These are phyloP conservation scores for Watsonalla cultraria DNA, from an alignment of 2,888 invertebrate genomes.

Conservation along the genomic window DNA sequence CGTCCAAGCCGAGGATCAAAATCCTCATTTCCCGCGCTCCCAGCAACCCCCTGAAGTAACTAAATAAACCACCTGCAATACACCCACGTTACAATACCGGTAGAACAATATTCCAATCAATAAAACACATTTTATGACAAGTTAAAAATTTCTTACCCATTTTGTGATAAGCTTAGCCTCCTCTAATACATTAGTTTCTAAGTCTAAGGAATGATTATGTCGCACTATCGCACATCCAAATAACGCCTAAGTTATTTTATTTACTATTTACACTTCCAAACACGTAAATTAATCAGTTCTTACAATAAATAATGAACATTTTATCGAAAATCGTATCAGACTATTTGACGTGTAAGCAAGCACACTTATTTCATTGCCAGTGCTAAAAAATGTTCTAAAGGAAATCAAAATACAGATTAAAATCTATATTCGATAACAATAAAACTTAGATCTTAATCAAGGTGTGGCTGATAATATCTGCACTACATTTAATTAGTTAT, in stretches of 20 bases:
- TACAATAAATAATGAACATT: constrained; percentile 46
- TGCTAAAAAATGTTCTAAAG: constrained; percentile 7
- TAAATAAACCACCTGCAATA: constrained; percentile 93
- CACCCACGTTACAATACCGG: constrained; percentile 10
- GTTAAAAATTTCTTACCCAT: constrained; percentile 58
- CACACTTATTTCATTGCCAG: constrained; percentile 35
- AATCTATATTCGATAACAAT: not conserved
- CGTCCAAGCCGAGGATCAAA: constrained; percentile 97
- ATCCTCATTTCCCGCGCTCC: constrained; percentile 99
- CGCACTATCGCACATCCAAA: constrained; percentile 32
- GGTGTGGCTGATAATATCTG: not conserved
- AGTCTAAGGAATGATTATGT: constrained; percentile 46
- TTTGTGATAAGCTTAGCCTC: constrained; percentile 59
- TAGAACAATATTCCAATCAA: constrained; percentile 12
- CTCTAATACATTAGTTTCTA: constrained; percentile 59
- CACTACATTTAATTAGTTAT: not conserved
- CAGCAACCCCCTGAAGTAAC: constrained; percentile 96
- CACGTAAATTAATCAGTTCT: constrained; percentile 27
- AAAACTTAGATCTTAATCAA: not conserved
- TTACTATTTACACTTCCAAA: constrained; percentile 27
- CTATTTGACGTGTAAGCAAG: constrained; percentile 63
- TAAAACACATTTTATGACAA: constrained; percentile 29
- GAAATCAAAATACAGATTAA: not conserved
- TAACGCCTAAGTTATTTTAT: constrained; percentile 20
- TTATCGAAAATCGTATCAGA: constrained; percentile 37